Evolutionary conservation across 2,113 vertebrate species (phyloP).

Genomic region (Acrocephalus arundinaceus): DNA sequence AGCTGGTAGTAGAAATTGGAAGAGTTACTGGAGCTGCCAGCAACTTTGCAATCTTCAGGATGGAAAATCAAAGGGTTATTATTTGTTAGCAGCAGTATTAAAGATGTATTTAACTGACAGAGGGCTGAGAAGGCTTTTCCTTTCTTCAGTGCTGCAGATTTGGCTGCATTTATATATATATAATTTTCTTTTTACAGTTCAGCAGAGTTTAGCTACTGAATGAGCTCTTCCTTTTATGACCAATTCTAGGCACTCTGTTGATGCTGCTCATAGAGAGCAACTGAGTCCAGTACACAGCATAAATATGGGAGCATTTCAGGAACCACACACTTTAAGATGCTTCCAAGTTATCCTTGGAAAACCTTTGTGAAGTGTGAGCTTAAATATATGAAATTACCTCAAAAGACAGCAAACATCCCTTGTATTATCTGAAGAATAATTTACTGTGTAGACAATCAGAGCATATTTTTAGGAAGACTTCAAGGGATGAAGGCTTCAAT

Average conservation of each 20-base stretch:
- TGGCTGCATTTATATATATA: neutral
- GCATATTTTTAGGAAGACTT: neutral
- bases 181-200: neutral
- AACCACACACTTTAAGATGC: neutral
- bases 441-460: neutral
- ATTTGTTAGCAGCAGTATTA: slow-evolving; percentile 26
- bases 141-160: neutral
- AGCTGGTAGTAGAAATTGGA: neutral
- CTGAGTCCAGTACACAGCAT: neutral
- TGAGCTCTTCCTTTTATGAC: neutral
- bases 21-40: slow-evolving; percentile 8
- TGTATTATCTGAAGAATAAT: neutral
- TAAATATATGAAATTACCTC: neutral
- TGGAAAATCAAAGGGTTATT: slow-evolving; percentile 9
- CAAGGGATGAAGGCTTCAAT: neutral
- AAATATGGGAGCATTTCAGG: neutral
- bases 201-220: neutral
- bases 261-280: neutral
- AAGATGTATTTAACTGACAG: neutral
- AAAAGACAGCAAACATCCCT: neutral
- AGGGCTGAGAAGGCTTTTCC: neutral
- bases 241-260: neutral
- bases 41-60: neutral
- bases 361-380: neutral
- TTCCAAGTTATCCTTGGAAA: neutral